Base-by-base conservation (phyloP, 2,888 invertebrate species). In the Ethmia dodecea region DNA sequence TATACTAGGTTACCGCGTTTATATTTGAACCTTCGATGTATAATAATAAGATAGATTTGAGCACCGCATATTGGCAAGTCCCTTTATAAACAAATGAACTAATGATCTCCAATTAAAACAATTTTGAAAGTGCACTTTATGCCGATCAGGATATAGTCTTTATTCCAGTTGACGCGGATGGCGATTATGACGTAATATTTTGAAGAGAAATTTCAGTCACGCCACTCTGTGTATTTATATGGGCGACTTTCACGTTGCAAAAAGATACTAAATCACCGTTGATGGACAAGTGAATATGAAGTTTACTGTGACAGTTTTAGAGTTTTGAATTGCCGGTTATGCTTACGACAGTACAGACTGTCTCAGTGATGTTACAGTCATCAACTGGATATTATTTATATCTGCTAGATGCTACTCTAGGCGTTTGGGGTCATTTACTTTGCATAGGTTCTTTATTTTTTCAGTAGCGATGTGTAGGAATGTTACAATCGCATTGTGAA, bases 371-470 rank as follows among this genome's bases (percentile, higher is more conserved):
- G 5, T 5, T 18, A 47, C 50, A 54, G 50, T 52, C 52, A 43
- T 47, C 48, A 47, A 52, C 10, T 63, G 63, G n/a, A 66, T 71
- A 74, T 74, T 75, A 79, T 77, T 77, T 75, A 75, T 76, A 73
- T 68, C 75, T 64, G 58, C 51, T 68, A 60, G 68, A 67, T 68
- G 64, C 55, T 59, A 58, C 49, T 64, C 64, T 69, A 67, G 66
- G 63, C 65, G 67, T 73, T 73, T 71, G 72, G 74, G 74, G 73
- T 75, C 70, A 73, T 77, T 77, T 76, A 69, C 67, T 75, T 68
- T 68, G 49, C 53, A 54, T 57, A 46, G 60, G 50, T 52, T 52
- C 60, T 60, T 70, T 63, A 26, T 26, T 71, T 72, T n/a, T 65
- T 62, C 66, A 60, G 49, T 49, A 53, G 52, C 52, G 45, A 54